Base-by-base conservation (phyloP, 1,140 invertebrate genomes). In the Neomicropteryx cornuta region DNA sequence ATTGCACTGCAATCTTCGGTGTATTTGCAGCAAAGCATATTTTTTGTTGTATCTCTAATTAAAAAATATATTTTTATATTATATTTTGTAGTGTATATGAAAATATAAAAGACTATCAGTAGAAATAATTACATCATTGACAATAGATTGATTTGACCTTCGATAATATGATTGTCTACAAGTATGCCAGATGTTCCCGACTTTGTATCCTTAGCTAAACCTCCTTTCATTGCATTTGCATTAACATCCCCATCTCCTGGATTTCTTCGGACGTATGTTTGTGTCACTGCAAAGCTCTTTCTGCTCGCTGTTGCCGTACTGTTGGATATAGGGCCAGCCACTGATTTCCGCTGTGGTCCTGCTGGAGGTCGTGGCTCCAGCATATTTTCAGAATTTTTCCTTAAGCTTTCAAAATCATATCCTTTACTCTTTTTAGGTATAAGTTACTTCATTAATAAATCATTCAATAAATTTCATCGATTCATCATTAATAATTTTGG, bases 1-100 rank as follows among this genome's bases (percentile, higher is more conserved):
- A 77, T 47, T 38, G 66, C 62, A 35, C 70, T 70, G 32, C 52
- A 60, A 36, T 68, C 62, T 54, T 76, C 73, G 13, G 71, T 75
- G 47, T 76, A 77, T 58, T 74, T 70, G 38, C 71, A 56, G 45
- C 71, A 75, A 44, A 72, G 58, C 38, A 71, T 59, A 29, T 75
- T 68, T 32, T 67, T 66, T 40, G 57, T 62, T 30, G 57, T 58
- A 39, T 71, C 66, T 34, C 73, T 76, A 49, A 41, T 49, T 52
- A 24, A 43, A 24, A 21, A 21, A 22, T 17, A 4, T 18, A 14
- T n/a, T 13, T 33, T 33, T 4, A 14, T 10, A n/a, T n/a, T n/a
- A n/a, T n/a, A n/a, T n/a, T n/a, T n/a, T n/a, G n/a, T n/a, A n/a
- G n/a, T n/a, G n/a, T n/a, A n/a, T n/a, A n/a, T n/a, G n/a, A n/a